Percentiles rank a stretch among this genome's conserved stretches.
Evolutionary conservation across 2,888 invertebrate genomes (phyloP).

Genomic region (Epiperipatus broadwayi): DNA sequence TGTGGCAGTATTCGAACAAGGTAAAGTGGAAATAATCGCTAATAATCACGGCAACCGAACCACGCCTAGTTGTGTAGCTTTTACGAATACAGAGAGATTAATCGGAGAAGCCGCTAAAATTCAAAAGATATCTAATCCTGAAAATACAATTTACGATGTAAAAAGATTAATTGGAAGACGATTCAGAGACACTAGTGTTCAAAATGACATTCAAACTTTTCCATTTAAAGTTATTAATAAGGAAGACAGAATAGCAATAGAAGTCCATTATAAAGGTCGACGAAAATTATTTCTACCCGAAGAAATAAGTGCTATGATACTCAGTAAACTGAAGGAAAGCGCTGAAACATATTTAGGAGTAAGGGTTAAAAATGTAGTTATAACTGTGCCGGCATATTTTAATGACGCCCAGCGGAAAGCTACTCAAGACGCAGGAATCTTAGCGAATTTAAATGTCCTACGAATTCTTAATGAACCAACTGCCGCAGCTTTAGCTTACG

Average conservation of each 20-base stretch:
- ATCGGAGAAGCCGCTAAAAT: constrained; percentile 30
- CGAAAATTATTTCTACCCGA: constrained; percentile 14
- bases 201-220: constrained; percentile 30
- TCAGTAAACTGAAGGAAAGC: constrained; percentile 16
- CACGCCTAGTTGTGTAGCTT: constrained; percentile 31
- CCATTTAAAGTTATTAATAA: constrained; percentile 22
- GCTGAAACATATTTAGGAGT: constrained; percentile 15
- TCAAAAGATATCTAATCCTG: constrained; percentile 23
- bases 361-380: constrained; percentile 14
- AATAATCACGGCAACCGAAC: constrained; percentile 34
- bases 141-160: constrained; percentile 11
- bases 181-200: constrained; percentile 27
- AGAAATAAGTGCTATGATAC: constrained; percentile 14
- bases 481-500: constrained; percentile 28
- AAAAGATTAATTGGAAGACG: constrained; percentile 27
- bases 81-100: constrained; percentile 29
- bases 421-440: constrained; percentile 32
- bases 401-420: constrained; percentile 31
- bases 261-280: constrained; percentile 11
- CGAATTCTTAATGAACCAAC: constrained; percentile 33
- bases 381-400: constrained; percentile 24
- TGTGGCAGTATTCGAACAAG: no score
- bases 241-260: not conserved
- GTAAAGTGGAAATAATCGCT: constrained; percentile 30
- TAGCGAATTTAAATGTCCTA: constrained; percentile 31